phyloP scores from a whole-genome alignment of 2,113 vertebrate genomes.

The Brachionichthys hirsutus region DNA sequence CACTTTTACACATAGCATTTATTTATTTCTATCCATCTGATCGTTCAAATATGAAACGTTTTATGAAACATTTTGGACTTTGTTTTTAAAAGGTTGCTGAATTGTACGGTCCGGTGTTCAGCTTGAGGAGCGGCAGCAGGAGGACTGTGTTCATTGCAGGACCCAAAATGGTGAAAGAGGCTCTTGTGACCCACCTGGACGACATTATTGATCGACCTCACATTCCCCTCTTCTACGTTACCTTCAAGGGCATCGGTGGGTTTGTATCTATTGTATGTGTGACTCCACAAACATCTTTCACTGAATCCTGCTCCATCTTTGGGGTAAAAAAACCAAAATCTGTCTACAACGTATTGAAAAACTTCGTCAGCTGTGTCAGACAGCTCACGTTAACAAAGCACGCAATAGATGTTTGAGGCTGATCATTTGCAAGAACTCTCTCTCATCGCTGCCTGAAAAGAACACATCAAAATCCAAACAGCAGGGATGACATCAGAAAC shows the following conservation, averaged over 20 bases:
- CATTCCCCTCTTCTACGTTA: slow-evolving; percentile 47
- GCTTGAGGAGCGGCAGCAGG: slow-evolving; percentile 35
- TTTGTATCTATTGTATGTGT: not conserved
- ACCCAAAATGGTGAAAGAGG: slow-evolving; percentile 81
- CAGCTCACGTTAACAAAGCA: no score
- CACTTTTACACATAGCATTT: not conserved
- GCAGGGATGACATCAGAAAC: no score
- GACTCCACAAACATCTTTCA: no score
- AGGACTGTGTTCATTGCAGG: slow-evolving; percentile 71
- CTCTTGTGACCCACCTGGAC: slow-evolving; percentile 77
- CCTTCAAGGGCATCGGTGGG: slow-evolving; percentile 75
- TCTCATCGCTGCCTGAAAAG: no score
- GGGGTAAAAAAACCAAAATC: not conserved
- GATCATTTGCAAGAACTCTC: no score
- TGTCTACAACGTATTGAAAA: not conserved
- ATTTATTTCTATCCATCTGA: no score
- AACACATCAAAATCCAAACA: no score
- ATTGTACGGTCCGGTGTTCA: slow-evolving; percentile 77
- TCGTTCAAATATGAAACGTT: not conserved
- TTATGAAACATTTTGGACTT: not conserved
- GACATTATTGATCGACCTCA: slow-evolving; percentile 72
- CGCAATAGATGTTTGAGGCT: no score
- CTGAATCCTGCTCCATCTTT: no score
- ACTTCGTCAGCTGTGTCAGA: not conserved
- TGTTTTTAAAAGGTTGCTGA: slow-evolving; percentile 64